Base-by-base conservation (phyloP, 2,113 vertebrate genomes). In the Callionymus lyra region DNA sequence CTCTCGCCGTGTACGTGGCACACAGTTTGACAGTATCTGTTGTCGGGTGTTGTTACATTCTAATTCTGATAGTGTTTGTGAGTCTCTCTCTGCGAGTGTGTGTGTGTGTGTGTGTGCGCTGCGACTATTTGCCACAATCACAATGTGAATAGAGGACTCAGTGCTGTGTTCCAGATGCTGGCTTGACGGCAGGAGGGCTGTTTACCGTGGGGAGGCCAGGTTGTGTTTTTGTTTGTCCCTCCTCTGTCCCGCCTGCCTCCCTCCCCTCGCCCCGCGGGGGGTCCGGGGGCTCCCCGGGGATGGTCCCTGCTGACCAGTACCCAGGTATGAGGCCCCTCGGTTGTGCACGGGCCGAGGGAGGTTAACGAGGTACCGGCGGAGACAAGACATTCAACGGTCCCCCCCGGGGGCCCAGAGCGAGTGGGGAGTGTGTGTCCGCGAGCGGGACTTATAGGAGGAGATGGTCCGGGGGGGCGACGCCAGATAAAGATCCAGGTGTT, bases 221-320 rank as follows among this genome's bases (percentile, higher is more conserved):
- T 77, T 81, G 77, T 80, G 73, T 79, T 81, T 80, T 84, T 85
- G 79, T 82, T 79, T 80, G 74, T 56, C 72, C 67, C 76, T 78
- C 74, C 77, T 74, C 65, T 63, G 58, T 63, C 70, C 63, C 60
- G 56, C 74, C 67, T 71, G 47, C 52, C 69, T 74, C 79, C 75
- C 79, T 70, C 69, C 81, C 56, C 53, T 61, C 10, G 13, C 47
- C 32, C 16, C 2, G 45, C 50, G 51, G 74, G 76, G 59, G 63
- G 59, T 68, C 69, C 56, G n/a, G 50, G 62, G 44, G n/a, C n/a
- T 57, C 66, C 69, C 64, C 10, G 63, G 63, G 76, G 72, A 49
- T 10, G n/a, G 66, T 69, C 72, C 78, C 66, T 65, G 68, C 65
- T 74, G 74, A 79, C 76, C 68, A 61, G 31, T 67, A 59, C 66